Evolutionary conservation across 2,888 invertebrate species (phyloP).

Genomic region (Campopleginae sp.): DNA sequence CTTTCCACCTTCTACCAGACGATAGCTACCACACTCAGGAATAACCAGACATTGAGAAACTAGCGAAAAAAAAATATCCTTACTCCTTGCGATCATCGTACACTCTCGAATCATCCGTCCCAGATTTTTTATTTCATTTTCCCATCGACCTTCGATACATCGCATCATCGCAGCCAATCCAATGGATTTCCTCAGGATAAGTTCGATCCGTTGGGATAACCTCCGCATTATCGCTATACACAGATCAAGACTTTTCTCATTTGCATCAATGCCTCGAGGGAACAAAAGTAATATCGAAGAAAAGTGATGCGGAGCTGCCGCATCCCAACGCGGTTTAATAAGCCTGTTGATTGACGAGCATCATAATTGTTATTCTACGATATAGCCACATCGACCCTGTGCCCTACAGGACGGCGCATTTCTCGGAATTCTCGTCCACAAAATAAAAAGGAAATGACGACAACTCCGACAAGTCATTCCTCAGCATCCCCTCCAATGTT

Average conservation of each 20-base stretch:
- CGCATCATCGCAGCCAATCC: slow-evolving; percentile 35
- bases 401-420: neutral
- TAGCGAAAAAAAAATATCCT: slow-evolving; percentile 24
- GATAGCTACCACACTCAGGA: slow-evolving; percentile 22
- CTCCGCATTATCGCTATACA: slow-evolving; percentile 46
- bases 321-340: slow-evolving; percentile 42
- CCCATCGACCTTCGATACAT: neutral
- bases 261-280: slow-evolving; percentile 34
- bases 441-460: neutral
- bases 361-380: neutral
- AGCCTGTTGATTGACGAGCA: slow-evolving; percentile 27
- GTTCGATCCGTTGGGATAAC: slow-evolving; percentile 40
- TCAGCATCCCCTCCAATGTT: neutral
- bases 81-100: slow-evolving; percentile 45
- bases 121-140: slow-evolving; percentile 34
- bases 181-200: slow-evolving; percentile 39
- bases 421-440: neutral
- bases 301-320: slow-evolving; percentile 14
- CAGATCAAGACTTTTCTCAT: slow-evolving; percentile 23
- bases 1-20: slow-evolving; percentile 9
- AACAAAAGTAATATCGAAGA: slow-evolving; percentile 49
- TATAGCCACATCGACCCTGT: neutral
- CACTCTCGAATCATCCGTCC: slow-evolving; percentile 53
- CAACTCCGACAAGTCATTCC: neutral
- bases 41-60: slow-evolving; percentile 6